A percentile compares a stretch with the other conserved stretches of the same genome.
Conservation (phyloP, 2,113 vertebrate genomes). For the Otocyon megalotis region DNA sequence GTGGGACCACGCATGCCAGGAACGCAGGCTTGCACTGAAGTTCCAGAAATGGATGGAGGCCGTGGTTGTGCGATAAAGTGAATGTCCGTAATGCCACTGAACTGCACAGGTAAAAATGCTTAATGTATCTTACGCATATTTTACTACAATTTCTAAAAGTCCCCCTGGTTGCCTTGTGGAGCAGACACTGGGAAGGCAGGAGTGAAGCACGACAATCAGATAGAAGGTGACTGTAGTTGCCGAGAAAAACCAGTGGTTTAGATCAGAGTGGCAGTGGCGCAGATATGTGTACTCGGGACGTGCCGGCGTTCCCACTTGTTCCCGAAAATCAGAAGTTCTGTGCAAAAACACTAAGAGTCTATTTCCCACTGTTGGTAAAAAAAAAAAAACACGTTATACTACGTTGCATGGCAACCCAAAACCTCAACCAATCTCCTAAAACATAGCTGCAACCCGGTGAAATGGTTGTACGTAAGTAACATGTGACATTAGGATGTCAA, state of each 20-base stretch:
- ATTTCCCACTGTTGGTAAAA: background rate
- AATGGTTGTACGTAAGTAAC: background rate
- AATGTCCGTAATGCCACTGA: background rate
- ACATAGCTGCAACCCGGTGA: background rate
- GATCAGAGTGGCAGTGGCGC: rapidly evolving
- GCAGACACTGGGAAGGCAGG: background rate
- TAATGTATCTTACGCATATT: background rate
- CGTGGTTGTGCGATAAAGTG: rapidly evolving
- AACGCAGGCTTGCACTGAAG: background rate
- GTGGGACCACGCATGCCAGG: background rate
- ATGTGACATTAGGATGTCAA: background rate
- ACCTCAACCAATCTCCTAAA: background rate
- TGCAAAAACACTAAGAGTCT: background rate
- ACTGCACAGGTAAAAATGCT: background rate
- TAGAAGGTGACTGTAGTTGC: background rate
- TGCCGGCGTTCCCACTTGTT: background rate
- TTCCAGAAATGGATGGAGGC: background rate
- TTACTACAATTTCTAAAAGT: background rate
- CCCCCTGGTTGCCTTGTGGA: background rate
- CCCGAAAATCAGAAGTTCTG: background rate
- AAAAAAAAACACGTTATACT: background rate
- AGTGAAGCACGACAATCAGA: background rate
- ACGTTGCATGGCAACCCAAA: background rate
- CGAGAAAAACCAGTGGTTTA: background rate
- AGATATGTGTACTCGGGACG: rapidly evolving